phyloP scores from a whole-genome alignment of 1,140 invertebrate genomes.

The Platyura marginata region DNA sequence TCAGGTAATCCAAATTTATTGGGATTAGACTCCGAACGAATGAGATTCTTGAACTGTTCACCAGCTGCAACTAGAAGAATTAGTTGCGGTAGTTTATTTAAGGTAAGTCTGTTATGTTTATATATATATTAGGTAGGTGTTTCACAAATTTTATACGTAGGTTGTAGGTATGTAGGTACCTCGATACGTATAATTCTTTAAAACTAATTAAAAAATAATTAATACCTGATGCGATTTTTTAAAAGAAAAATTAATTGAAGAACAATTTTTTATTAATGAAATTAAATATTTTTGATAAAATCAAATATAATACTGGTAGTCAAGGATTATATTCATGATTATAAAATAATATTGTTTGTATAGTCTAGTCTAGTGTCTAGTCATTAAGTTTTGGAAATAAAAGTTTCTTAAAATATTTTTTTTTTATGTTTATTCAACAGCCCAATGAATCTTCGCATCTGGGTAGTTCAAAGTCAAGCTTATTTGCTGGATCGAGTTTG shows the following conservation, averaged over 20 bases:
- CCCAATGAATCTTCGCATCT: conserved; percentile 33
- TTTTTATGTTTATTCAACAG: conserved; percentile 11
- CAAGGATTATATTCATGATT: too few relatives aligned
- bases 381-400: not conserved
- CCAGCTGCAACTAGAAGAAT: conserved; percentile 57
- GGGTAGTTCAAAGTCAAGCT: conserved; percentile 33
- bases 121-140: not conserved
- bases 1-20: conserved; percentile 38
- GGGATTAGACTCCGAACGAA: conserved; percentile 35
- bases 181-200: too few relatives aligned
- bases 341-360: too few relatives aligned
- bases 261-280: too few relatives aligned
- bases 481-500: conserved; percentile 22
- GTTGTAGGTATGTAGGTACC: too few relatives aligned
- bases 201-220: too few relatives aligned
- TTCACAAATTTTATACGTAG: too few relatives aligned
- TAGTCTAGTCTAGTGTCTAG: too few relatives aligned
- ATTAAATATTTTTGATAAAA: too few relatives aligned
- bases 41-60: conserved; percentile 38
- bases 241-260: too few relatives aligned
- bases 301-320: too few relatives aligned
- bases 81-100: conserved; percentile 57
- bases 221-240: too few relatives aligned
- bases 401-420: not conserved
- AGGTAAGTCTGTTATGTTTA: conserved; percentile 26